Evolutionary conservation across 2,888 invertebrate genomes (phyloP).

Genomic region (Eupeodes latifasciatus): DNA sequence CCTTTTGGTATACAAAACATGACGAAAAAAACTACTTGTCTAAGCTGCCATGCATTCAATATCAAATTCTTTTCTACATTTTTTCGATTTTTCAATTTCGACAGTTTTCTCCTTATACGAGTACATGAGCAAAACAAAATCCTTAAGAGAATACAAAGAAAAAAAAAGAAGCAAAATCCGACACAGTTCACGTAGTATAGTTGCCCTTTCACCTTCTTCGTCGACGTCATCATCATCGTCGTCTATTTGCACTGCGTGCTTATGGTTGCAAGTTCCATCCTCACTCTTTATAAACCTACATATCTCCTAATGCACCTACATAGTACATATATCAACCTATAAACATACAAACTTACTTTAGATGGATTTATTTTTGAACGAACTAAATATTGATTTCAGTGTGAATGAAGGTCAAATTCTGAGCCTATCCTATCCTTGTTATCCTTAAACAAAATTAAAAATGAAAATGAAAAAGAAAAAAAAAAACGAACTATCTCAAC

Average conservation of each 20-base stretch:
- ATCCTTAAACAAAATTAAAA: conserved; percentile 18
- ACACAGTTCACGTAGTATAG: conserved; percentile 66
- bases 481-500: conserved; percentile 10
- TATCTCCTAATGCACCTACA: neutral
- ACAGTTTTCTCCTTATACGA: neutral
- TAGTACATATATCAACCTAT: neutral
- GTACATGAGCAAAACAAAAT: neutral
- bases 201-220: conserved; percentile 62
- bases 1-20: neutral
- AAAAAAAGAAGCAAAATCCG: conserved; percentile 5
- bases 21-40: conserved; percentile 10
- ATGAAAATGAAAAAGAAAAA: conserved; percentile 17
- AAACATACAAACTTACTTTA: neutral
- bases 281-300: neutral
- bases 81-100: neutral
- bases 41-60: conserved; percentile 30
- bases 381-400: conserved; percentile 49
- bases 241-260: conserved; percentile 58
- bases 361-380: neutral
- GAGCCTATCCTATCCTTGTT: conserved; percentile 26
- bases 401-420: conserved; percentile 49
- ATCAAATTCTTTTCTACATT: conserved; percentile 35
- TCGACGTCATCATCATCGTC: neutral
- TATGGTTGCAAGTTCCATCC: conserved; percentile 49
- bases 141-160: neutral